Conservation (phyloP, 2,888 invertebrate species). For the Lithophane semibrunnea region DNA sequence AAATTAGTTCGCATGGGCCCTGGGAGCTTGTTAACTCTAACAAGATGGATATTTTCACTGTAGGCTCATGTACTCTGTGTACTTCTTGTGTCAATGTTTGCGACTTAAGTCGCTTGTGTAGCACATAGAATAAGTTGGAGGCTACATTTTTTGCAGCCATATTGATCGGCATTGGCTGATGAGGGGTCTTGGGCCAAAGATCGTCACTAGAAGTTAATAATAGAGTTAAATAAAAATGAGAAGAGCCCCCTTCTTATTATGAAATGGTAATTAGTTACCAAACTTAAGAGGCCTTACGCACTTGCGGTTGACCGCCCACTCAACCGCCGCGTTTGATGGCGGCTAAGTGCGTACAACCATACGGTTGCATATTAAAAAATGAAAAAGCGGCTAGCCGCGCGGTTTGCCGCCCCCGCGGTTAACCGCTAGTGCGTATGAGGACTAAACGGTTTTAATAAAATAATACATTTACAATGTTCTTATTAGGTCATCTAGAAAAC, state of each 20-base stretch:
- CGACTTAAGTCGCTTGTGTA: not conserved
- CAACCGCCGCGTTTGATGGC: too few relatives aligned
- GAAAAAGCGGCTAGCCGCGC: too few relatives aligned
- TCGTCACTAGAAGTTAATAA: not conserved
- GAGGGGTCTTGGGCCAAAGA: too few relatives aligned
- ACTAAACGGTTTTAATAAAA: not conserved
- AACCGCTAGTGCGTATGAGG: too few relatives aligned
- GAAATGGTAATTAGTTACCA: not conserved
- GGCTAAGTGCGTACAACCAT: too few relatives aligned
- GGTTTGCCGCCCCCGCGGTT: too few relatives aligned
- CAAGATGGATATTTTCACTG: slow-evolving; percentile 50
- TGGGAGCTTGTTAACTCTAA: slow-evolving; percentile 64
- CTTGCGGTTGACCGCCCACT: too few relatives aligned
- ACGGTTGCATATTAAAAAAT: too few relatives aligned
- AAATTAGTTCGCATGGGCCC: slow-evolving; percentile 61
- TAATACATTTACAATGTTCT: not conserved
- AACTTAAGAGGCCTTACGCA: too few relatives aligned
- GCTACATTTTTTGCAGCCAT: not conserved
- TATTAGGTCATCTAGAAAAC: not conserved
- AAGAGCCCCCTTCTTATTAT: not conserved
- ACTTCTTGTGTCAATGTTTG: slow-evolving; percentile 16
- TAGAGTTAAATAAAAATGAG: too few relatives aligned
- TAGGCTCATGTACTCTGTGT: not conserved
- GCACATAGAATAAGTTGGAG: not conserved
- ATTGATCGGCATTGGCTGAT: not conserved